These are phyloP conservation scores for Pica pica DNA, from an alignment of 2,113 vertebrate genomes.

Conservation along the genomic window DNA sequence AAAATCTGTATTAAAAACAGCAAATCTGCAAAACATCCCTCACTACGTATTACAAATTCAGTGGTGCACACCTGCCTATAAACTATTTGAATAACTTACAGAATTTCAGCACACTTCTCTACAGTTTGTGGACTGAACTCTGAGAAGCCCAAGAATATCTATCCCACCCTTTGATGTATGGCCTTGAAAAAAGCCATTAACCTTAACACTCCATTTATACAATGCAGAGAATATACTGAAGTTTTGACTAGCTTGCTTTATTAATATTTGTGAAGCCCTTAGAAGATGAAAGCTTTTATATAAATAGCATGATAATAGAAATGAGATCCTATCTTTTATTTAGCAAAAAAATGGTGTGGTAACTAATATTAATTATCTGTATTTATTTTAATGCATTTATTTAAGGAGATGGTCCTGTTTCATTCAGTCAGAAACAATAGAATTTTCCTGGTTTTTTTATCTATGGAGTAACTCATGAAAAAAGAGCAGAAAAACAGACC, in stretches of 20 bases:
- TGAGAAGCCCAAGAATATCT: not conserved
- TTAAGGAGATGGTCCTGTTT: not conserved
- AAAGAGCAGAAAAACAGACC: not conserved
- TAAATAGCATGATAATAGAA: not conserved
- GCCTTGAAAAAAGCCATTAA: not conserved
- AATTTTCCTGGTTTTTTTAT: not conserved
- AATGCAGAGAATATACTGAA: not conserved
- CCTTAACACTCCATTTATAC: not conserved
- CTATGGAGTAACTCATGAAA: not conserved
- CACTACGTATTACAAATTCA: not conserved
- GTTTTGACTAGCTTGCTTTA: not conserved
- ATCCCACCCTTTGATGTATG: not conserved
- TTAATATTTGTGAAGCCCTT: not conserved
- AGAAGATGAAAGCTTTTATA: not conserved
- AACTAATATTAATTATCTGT: not conserved
- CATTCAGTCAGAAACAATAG: not conserved
- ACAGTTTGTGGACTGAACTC: not conserved
- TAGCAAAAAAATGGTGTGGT: not conserved
- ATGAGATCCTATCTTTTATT: not conserved
- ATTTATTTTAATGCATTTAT: not conserved
- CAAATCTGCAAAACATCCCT: not conserved
- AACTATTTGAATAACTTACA: not conserved
- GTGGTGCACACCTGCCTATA: not conserved
- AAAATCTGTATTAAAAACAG: not conserved
- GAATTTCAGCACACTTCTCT: not conserved